phyloP scores from a whole-genome alignment of 2,113 vertebrate genomes.

The Petaurus breviceps region DNA sequence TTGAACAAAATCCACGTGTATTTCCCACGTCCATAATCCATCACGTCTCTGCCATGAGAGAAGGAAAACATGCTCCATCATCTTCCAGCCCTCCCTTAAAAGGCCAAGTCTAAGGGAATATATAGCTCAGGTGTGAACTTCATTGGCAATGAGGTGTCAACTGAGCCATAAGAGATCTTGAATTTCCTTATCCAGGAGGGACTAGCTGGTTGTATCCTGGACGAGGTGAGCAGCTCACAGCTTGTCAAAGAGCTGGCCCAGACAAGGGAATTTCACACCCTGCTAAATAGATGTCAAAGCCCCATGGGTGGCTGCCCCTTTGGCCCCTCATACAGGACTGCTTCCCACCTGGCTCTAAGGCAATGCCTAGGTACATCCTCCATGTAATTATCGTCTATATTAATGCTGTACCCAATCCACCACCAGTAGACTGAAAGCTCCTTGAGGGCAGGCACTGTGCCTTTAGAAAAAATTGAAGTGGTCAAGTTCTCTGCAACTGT shows the following conservation, averaged over 20 bases:
- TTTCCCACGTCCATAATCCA: neutral
- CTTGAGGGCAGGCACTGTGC: neutral
- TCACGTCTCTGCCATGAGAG: neutral
- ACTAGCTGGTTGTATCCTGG: neutral
- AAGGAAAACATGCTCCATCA: neutral
- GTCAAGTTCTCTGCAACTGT: too few relatives aligned
- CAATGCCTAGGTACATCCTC: neutral
- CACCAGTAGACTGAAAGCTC: neutral
- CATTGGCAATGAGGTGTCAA: neutral
- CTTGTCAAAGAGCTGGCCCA: neutral
- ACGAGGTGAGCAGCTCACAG: neutral
- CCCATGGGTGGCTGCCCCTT: neutral
- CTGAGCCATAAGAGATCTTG: neutral
- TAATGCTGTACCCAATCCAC: neutral
- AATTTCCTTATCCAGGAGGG: neutral
- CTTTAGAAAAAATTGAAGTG: neutral
- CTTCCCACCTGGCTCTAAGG: too few relatives aligned
- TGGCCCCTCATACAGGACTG: neutral
- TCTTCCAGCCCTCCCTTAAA: neutral
- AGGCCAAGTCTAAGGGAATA: neutral
- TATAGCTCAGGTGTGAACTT: neutral
- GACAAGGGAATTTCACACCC: neutral
- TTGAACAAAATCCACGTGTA: neutral
- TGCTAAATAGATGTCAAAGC: neutral
- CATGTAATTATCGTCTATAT: neutral